phyloP scores from a whole-genome alignment of 1,140 invertebrate genomes.

The Nebria ingens region DNA sequence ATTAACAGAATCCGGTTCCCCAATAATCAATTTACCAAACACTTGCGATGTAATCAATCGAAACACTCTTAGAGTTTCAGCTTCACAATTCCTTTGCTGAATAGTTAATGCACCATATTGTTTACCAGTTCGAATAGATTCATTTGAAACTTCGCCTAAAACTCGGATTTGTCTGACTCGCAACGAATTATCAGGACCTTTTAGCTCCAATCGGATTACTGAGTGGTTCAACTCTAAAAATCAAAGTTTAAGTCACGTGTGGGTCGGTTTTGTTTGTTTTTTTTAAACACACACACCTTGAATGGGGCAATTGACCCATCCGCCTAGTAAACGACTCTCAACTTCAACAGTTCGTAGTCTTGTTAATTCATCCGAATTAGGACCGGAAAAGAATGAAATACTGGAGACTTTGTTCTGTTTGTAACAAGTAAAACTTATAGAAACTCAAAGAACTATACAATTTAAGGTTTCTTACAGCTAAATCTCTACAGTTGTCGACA shows the following conservation, averaged over 20 bases:
- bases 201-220: conserved; percentile 69
- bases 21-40: conserved; percentile 80
- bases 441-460: conserved; percentile 1
- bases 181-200: conserved; percentile 83
- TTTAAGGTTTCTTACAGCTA: conserved; percentile 52
- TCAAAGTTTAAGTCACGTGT: conserved; percentile 8
- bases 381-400: conserved; percentile 70
- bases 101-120: conserved; percentile 44
- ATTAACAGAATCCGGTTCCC: conserved; percentile 36
- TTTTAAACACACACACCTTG: conserved; percentile 51
- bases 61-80: conserved; percentile 88
- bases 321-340: conserved; percentile 59
- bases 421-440: conserved; percentile 30
- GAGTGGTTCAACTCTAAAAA: conserved; percentile 38
- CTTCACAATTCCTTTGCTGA: conserved; percentile 78
- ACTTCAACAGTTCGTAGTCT: conserved; percentile 75
- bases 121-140: conserved; percentile 40
- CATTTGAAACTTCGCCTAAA: conserved; percentile 46
- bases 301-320: conserved; percentile 80
- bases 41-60: conserved; percentile 87
- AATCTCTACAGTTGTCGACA: conserved; percentile 86
- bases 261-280: not conserved
- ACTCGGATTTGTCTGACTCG: conserved; percentile 73
- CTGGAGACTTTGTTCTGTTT: conserved; percentile 85
- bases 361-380: conserved; percentile 66